phyloP scores from a whole-genome alignment of 23 tunicate genomes.

The Trididemnum nubilum region DNA sequence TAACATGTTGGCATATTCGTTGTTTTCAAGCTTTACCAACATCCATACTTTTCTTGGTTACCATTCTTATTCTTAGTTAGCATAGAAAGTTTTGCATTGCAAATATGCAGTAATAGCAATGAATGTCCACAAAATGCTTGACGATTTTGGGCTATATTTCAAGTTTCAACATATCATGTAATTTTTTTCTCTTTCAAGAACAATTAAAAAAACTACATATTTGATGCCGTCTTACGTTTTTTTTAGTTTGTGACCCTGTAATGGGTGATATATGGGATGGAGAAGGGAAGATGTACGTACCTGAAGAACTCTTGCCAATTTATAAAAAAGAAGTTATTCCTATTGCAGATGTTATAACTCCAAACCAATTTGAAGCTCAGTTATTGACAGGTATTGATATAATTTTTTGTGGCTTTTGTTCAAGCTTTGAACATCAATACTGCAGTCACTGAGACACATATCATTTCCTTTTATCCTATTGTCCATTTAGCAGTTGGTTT shows the following conservation, averaged over 20 bases:
- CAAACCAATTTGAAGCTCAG: conserved; percentile 94
- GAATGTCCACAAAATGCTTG: too few relatives aligned
- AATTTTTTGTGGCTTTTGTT: background rate
- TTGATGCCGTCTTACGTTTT: too few relatives aligned
- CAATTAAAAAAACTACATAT: too few relatives aligned
- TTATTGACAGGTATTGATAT: conserved; percentile 60
- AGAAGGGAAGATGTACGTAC: conserved; percentile 91
- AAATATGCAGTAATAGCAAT: too few relatives aligned
- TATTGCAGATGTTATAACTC: conserved; percentile 81
- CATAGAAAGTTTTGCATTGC: too few relatives aligned
- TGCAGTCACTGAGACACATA: background rate
- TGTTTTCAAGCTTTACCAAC: too few relatives aligned
- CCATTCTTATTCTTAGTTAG: too few relatives aligned
- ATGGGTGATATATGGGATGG: conserved; percentile 97
- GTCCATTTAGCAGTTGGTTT: background rate
- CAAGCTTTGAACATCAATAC: background rate
- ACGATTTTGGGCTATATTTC: too few relatives aligned
- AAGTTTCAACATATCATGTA: too few relatives aligned
- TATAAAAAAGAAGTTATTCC: conserved; percentile 83
- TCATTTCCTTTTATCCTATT: background rate
- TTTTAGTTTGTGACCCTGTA: conserved; percentile 92
- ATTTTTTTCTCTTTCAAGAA: too few relatives aligned
- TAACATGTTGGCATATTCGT: too few relatives aligned
- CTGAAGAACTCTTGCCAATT: conserved; percentile 83
- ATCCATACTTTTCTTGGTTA: too few relatives aligned